Conservation (phyloP, 2,797 vertebrate species). For the Parauchenoglanis ngamensis region DNA sequence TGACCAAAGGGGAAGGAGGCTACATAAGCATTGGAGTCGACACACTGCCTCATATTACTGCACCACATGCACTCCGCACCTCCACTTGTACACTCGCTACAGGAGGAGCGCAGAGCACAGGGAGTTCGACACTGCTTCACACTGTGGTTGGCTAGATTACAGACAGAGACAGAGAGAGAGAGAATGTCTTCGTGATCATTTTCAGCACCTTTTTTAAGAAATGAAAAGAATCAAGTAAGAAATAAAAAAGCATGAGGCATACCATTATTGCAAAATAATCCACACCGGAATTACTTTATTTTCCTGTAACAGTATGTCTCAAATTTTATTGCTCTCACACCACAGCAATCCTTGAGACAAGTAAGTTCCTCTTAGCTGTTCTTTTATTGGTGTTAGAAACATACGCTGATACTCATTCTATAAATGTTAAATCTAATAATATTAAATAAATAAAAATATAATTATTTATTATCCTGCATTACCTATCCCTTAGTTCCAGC, state of each 20-base stretch:
- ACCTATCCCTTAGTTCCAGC: neutral
- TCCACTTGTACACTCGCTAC: slow-evolving; percentile 91
- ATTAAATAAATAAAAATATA: neutral
- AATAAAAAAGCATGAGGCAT: neutral
- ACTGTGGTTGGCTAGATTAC: slow-evolving; percentile 88
- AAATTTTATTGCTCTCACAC: neutral
- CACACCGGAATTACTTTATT: neutral
- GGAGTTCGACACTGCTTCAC: slow-evolving; percentile 94
- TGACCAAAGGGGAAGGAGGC: slow-evolving; percentile 97
- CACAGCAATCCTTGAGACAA: neutral
- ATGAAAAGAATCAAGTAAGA: neutral
- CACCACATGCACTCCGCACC: slow-evolving; percentile 99
- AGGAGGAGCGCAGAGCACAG: slow-evolving; percentile 84
- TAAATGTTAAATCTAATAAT: neutral
- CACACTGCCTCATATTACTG: slow-evolving; percentile 98
- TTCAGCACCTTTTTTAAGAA: neutral
- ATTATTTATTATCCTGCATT: neutral
- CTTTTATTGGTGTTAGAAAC: neutral
- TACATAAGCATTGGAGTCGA: slow-evolving; percentile 97
- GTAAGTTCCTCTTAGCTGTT: neutral
- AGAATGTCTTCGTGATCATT: slow-evolving; percentile 4
- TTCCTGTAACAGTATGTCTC: neutral
- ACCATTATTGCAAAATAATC: neutral
- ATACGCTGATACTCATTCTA: neutral
- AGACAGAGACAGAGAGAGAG: neutral